Conservation (phyloP, 2,113 vertebrate species). For the Osmerus mordax region DNA sequence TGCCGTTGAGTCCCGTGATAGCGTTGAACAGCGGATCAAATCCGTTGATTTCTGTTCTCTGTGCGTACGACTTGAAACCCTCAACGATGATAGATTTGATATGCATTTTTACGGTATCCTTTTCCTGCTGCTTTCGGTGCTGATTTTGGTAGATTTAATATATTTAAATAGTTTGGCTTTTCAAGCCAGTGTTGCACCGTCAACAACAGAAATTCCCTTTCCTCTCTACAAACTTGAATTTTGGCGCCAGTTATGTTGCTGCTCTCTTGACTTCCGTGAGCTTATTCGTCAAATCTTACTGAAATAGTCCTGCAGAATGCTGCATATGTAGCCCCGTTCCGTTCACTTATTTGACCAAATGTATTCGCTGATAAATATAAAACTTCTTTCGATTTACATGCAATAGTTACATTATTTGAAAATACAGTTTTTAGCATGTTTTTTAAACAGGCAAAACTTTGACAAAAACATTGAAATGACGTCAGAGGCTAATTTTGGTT, state of each 20-base stretch:
- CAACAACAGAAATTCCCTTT: not conserved
- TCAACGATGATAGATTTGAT: constrained; percentile 90
- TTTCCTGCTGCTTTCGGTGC: not conserved
- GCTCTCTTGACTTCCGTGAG: not conserved
- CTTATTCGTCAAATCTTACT: constrained; percentile 5
- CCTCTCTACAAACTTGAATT: constrained; percentile 63
- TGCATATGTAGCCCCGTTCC: not conserved
- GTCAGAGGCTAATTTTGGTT: not conserved
- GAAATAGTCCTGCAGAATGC: not conserved
- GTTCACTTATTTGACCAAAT: not conserved
- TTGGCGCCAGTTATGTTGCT: constrained; percentile 65
- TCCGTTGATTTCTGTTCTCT: constrained; percentile 84
- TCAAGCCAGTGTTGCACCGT: constrained; percentile 26
- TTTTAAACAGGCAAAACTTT: not conserved
- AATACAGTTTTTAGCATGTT: not conserved
- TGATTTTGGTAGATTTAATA: not conserved
- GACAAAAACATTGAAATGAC: not conserved
- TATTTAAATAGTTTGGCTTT: not conserved
- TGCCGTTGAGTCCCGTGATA: constrained; percentile 94
- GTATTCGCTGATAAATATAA: too few species aligned
- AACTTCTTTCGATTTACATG: too few species aligned
- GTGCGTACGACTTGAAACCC: constrained; percentile 96
- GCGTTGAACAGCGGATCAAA: constrained; percentile 96
- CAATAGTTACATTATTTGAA: too few species aligned
- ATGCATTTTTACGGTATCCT: constrained; percentile 74